Conservation (phyloP, 2,113 vertebrate species). For the Gallinago undulata region DNA sequence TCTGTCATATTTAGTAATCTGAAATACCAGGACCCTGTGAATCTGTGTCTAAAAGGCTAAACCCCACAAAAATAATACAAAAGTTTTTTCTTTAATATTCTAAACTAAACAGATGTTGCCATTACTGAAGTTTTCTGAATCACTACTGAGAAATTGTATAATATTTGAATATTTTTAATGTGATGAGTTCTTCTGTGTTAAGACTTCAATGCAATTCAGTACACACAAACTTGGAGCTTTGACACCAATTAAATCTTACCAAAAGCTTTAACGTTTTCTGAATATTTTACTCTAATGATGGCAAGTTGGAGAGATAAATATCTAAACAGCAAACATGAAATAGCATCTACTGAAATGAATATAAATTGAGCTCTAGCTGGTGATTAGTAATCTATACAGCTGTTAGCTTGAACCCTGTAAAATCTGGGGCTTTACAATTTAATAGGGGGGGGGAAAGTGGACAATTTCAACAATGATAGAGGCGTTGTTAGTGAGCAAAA, state of each 20-base stretch:
- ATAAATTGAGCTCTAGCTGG: conserved; percentile 29
- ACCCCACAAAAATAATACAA: not conserved
- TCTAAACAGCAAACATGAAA: conserved; percentile 12
- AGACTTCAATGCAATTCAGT: not conserved
- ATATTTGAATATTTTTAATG: not conserved
- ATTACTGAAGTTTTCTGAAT: not conserved
- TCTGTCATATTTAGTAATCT: conserved; percentile 38
- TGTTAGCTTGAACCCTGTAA: conserved; percentile 27
- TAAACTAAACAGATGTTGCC: not conserved
- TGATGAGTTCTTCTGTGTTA: not conserved
- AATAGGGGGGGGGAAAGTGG: conserved; percentile 13
- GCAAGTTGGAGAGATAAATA: conserved; percentile 4
- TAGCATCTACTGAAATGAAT: conserved; percentile 35
- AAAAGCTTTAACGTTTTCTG: not conserved
- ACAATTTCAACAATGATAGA: conserved; percentile 58
- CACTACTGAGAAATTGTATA: not conserved
- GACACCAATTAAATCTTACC: not conserved
- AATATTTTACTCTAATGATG: conserved; percentile 19
- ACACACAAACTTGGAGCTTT: not conserved
- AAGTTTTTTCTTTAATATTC: conserved; percentile 8
- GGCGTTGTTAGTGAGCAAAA: conserved; percentile 59
- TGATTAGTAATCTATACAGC: conserved; percentile 22
- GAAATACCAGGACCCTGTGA: not conserved
- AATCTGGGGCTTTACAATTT: conserved; percentile 43
- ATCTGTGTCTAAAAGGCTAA: conserved; percentile 25